Evolutionary conservation across 2,113 vertebrate species (phyloP).

Genomic region (Passer domesticus): DNA sequence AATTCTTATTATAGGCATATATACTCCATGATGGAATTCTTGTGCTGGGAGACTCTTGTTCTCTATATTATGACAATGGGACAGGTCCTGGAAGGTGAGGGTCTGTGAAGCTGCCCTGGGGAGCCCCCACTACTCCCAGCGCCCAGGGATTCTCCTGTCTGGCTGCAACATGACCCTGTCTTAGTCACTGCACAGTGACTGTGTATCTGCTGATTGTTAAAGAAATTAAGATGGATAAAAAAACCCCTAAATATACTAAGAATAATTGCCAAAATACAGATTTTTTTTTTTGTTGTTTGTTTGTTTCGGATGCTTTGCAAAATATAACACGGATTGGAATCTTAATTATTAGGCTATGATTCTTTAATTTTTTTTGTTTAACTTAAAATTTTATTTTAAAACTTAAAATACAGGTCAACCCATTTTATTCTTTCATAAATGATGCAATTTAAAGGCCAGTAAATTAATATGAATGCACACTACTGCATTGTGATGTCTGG

Average conservation of each 20-base stretch:
- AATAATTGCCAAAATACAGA: neutral
- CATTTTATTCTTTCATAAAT: neutral
- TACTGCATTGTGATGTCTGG: neutral
- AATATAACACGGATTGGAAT: neutral
- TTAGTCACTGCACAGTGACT: neutral
- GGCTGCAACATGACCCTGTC: neutral
- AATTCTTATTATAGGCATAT: neutral
- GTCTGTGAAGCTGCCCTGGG: neutral
- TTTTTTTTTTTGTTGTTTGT: neutral
- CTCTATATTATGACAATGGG: accelerated
- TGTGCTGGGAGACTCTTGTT: neutral
- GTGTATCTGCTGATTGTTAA: neutral
- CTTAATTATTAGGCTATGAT: neutral
- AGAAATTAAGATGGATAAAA: neutral
- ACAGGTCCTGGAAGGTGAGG: neutral
- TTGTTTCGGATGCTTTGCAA: neutral
- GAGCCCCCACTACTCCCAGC: accelerated
- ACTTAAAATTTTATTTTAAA: neutral
- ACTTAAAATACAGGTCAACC: neutral
- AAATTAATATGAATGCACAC: neutral
- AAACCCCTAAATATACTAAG: accelerated
- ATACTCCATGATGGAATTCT: neutral
- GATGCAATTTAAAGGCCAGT: neutral
- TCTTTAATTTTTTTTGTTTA: neutral
- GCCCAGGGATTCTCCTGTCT: too few species aligned